Percentiles rank a stretch among this genome's conserved stretches.
Conservation (phyloP, 2,888 invertebrate genomes). For the Sphaerophoria rueppellii region DNA sequence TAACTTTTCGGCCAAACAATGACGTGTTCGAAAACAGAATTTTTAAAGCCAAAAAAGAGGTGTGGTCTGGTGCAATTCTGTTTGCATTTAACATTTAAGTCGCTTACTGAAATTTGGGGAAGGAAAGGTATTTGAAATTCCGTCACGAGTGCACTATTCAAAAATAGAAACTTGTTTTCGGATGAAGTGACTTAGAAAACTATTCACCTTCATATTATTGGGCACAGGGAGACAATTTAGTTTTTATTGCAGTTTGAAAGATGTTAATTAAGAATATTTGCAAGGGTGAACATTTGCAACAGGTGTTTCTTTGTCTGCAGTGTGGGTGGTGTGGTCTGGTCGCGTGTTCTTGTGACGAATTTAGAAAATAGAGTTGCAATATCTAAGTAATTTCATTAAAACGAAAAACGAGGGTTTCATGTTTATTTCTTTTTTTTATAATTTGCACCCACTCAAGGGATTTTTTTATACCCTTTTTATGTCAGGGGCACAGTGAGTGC, state of each 20-base stretch:
- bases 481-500: no score
- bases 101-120: not conserved
- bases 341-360: constrained; percentile 9
- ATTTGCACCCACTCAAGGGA: no score
- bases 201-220: constrained; percentile 15
- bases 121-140: not conserved
- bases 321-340: constrained; percentile 2
- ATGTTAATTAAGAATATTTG: not conserved
- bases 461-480: no score
- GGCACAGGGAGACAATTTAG: not conserved
- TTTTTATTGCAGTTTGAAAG: not conserved
- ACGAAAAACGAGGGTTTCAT: no score
- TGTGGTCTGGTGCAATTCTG: not conserved
- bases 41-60: not conserved
- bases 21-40: not conserved
- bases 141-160: not conserved
- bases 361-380: not conserved
- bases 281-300: constrained; percentile 3
- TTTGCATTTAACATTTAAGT: constrained; percentile 6
- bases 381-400: no score
- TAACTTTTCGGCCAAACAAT: no score
- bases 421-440: no score
- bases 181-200: constrained; percentile 22
- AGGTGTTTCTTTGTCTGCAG: not conserved
- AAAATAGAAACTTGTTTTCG: constrained; percentile 7